These are phyloP conservation scores for Chiropotes sagulatus DNA, from an alignment of 2,797 vertebrate genomes.

Conservation along the genomic window DNA sequence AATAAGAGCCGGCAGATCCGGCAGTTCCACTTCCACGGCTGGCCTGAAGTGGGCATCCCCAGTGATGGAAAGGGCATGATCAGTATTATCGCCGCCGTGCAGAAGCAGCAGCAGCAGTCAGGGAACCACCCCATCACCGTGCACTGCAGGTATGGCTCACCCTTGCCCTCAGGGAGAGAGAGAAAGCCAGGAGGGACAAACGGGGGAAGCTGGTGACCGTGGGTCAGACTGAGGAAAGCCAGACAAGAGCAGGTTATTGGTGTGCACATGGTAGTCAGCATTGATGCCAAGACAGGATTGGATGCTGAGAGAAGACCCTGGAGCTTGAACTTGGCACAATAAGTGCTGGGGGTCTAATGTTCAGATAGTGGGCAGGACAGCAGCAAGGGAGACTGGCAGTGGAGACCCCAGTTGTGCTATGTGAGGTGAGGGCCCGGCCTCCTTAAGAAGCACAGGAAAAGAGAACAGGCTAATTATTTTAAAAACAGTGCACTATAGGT, in stretches of 20 bases:
- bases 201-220: fast-evolving
- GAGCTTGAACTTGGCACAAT: not conserved
- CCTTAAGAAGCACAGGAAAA: not conserved
- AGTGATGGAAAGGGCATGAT: conserved; percentile 98
- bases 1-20: conserved; percentile 96
- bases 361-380: not conserved
- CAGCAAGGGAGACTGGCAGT: not conserved
- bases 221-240: not conserved
- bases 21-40: conserved; percentile 98
- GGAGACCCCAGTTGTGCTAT: not conserved
- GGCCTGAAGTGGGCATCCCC: conserved; percentile 98
- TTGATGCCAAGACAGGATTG: not conserved
- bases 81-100: conserved; percentile 97
- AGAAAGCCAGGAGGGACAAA: not conserved
- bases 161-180: not conserved
- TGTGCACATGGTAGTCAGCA: not conserved
- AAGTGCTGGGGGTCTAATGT: not conserved
- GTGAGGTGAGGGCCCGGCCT: not conserved
- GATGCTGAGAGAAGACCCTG: not conserved
- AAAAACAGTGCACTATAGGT: not conserved
- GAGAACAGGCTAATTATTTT: not conserved
- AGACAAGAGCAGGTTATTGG: not conserved
- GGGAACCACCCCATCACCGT: conserved; percentile 99
- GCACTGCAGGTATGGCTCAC: conserved; percentile 92
- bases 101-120: conserved; percentile 99